These are phyloP conservation scores for Chiridota heheva DNA, from an alignment of 35 echinoderm and acorn worm species.

Conservation along the genomic window DNA sequence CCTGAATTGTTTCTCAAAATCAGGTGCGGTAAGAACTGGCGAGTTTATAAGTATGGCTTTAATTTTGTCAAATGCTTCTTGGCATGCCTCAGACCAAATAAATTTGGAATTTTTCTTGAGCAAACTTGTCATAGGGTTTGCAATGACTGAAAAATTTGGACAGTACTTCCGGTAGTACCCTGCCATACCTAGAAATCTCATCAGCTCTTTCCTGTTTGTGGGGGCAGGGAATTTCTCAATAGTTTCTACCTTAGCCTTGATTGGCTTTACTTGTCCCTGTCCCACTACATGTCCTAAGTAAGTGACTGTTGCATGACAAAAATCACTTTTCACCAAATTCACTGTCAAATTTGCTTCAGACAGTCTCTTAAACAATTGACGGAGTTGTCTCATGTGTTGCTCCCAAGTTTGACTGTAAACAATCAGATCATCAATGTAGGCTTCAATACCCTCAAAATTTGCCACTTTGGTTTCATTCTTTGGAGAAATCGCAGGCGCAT, in stretches of 20 bases:
- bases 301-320: constrained; percentile 35
- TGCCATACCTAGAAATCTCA: constrained; percentile 35
- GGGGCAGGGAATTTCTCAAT: constrained; percentile 37
- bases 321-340: constrained; percentile 59
- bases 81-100: constrained; percentile 45
- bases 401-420: constrained; percentile 47
- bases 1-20: constrained; percentile 61
- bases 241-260: constrained; percentile 45
- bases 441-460: constrained; percentile 16
- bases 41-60: constrained; percentile 46
- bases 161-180: constrained; percentile 50
- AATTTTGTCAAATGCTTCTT: constrained; percentile 53
- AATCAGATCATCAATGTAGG: constrained; percentile 64
- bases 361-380: constrained; percentile 47
- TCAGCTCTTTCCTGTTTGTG: constrained; percentile 19
- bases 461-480: constrained; percentile 19
- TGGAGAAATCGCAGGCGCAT: constrained; percentile 4
- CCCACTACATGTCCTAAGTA: constrained; percentile 61
- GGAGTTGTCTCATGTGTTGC: constrained; percentile 20
- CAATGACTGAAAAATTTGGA: constrained; percentile 15
- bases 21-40: constrained; percentile 50
- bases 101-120: constrained; percentile 51
- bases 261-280: constrained; percentile 36
- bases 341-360: constrained; percentile 51
- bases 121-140: constrained; percentile 36